Evolutionary conservation across 2,113 vertebrate genomes (phyloP).

Genomic region (Seriola aureovittata): DNA sequence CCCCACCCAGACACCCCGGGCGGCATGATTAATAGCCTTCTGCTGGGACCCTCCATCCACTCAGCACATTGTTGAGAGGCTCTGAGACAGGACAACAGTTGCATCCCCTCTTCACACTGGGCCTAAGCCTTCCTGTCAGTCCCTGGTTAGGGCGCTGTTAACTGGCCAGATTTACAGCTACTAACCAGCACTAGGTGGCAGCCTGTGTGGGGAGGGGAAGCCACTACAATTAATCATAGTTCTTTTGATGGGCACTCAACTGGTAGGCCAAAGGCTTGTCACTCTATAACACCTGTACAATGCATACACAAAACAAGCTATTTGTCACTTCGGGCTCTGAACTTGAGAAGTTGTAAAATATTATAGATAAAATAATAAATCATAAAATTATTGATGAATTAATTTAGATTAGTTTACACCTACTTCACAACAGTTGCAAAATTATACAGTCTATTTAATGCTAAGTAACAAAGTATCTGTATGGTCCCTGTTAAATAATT

Average conservation of each 20-base stretch:
- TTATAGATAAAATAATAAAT: conserved; percentile 4
- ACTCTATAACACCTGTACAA: conserved; percentile 52
- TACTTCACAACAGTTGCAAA: not conserved
- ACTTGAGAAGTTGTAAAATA: not conserved
- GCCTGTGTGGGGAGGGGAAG: conserved; percentile 55
- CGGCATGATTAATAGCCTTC: conserved; percentile 87
- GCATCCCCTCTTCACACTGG: conserved; percentile 85
- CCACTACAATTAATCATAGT: conserved; percentile 62
- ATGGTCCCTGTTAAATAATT: not conserved
- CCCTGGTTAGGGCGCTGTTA: conserved; percentile 86
- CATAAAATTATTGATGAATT: not conserved
- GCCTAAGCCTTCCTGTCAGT: conserved; percentile 88
- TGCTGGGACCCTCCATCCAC: conserved; percentile 85
- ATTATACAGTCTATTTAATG: not conserved
- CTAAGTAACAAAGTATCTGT: not conserved
- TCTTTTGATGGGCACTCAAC: conserved; percentile 63
- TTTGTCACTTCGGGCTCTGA: not conserved
- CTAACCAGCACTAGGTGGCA: conserved; percentile 82
- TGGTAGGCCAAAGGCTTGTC: conserved; percentile 33
- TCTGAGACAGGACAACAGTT: conserved; percentile 89
- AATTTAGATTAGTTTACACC: not conserved
- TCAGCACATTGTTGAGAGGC: conserved; percentile 87
- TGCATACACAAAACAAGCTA: conserved; percentile 21
- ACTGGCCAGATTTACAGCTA: conserved; percentile 89
- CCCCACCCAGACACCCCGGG: conserved; percentile 49